phyloP scores from a whole-genome alignment of 2,113 vertebrate genomes.

The Actinemys pallida region DNA sequence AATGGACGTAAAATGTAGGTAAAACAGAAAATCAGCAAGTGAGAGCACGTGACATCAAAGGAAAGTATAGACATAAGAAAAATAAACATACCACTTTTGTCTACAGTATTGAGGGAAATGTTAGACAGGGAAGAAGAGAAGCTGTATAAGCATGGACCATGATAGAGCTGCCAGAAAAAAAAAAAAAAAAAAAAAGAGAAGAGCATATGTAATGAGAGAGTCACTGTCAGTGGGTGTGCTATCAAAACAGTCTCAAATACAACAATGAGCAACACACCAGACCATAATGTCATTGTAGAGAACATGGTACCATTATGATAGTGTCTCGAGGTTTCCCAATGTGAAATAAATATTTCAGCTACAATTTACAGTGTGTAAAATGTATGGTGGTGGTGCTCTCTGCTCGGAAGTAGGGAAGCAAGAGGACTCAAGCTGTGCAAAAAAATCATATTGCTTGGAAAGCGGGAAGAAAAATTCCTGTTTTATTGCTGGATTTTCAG shows the following conservation, averaged over 20 bases:
- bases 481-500: background rate
- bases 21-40: background rate
- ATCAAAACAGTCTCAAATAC: slow-evolving; percentile 19
- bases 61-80: slow-evolving; percentile 74
- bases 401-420: background rate
- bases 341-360: background rate
- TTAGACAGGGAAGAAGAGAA: slow-evolving; percentile 90
- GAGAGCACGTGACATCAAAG: slow-evolving; percentile 45
- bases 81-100: slow-evolving; percentile 90
- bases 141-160: slow-evolving; percentile 85
- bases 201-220: slow-evolving; percentile 68
- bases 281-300: background rate
- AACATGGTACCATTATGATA: background rate
- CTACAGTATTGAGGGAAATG: slow-evolving; percentile 90
- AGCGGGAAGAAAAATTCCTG: background rate
- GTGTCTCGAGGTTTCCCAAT: slow-evolving; percentile 34
- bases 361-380: background rate
- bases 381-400: background rate
- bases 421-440: background rate
- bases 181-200: slow-evolving; percentile 67
- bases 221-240: slow-evolving; percentile 57
- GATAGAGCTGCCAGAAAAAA: slow-evolving; percentile 87
- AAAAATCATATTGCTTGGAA: background rate
- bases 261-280: slow-evolving; percentile 3
- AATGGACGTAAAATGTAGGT: background rate